phyloP scores from a whole-genome alignment of 1,140 invertebrate species.

The Triops cancriformis region DNA sequence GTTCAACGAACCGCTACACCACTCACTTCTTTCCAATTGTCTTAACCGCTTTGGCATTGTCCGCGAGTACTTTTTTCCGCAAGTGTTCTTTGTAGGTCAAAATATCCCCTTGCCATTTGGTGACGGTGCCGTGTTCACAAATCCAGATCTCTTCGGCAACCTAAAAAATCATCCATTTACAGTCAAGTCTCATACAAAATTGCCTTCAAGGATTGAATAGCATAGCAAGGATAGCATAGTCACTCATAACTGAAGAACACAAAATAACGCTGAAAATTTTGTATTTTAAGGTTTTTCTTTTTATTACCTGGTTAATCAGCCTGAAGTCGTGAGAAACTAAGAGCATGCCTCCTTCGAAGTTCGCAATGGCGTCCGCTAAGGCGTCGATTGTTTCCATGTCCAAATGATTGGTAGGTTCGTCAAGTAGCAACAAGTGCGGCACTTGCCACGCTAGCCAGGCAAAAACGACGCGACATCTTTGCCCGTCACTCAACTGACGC shows the following conservation, averaged over 20 bases:
- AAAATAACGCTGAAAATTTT: no score
- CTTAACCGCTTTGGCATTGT: conserved; percentile 34
- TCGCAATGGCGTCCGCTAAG: conserved; percentile 92
- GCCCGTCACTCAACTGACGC: conserved; percentile 93
- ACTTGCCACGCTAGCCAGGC: conserved; percentile 88
- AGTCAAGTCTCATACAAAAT: background rate
- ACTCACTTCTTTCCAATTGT: conserved; percentile 23
- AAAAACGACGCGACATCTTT: conserved; percentile 96
- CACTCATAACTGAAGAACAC: no score
- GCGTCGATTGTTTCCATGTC: conserved; percentile 99
- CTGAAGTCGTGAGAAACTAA: conserved; percentile 96
- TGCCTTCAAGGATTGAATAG: background rate
- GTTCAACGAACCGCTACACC: background rate
- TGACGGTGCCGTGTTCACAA: conserved; percentile 90
- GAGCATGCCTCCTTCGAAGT: conserved; percentile 96
- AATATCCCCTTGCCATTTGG: conserved; percentile 95
- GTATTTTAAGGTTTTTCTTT: background rate
- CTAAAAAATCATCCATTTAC: conserved; percentile 48
- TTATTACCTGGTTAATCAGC: conserved; percentile 87
- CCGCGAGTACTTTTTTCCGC: conserved; percentile 60
- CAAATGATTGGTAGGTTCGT: conserved; percentile 98
- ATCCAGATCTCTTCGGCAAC: conserved; percentile 99
- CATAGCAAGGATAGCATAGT: no score
- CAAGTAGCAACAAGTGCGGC: conserved; percentile 85
- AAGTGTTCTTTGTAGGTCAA: conserved; percentile 92